A percentile compares a stretch with the other conserved stretches of the same genome.
Conservation (phyloP, 2,888 invertebrate genomes). For the Latheticus oryzae region DNA sequence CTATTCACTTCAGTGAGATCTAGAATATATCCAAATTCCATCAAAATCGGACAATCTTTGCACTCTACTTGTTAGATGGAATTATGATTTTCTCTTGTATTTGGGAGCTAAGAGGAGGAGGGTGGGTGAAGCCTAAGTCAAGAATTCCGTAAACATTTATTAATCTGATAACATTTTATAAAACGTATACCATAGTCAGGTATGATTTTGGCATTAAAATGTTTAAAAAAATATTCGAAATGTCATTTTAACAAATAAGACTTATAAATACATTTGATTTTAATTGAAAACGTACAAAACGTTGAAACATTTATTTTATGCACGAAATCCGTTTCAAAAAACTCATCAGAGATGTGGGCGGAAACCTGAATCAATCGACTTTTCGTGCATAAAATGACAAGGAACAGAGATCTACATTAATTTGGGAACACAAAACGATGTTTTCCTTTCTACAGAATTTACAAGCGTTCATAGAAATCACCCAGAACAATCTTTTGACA, state of each 20-base stretch:
- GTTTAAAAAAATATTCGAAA: constrained; percentile 32
- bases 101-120: too few relatives aligned
- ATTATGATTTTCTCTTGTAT: too few relatives aligned
- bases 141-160: constrained; percentile 29
- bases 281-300: constrained; percentile 25
- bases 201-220: constrained; percentile 30
- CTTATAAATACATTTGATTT: constrained; percentile 6
- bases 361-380: constrained; percentile 7
- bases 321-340: constrained; percentile 3
- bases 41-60: too few relatives aligned
- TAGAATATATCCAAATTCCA: too few relatives aligned
- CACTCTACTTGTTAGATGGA: too few relatives aligned
- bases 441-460: background rate
- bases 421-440: constrained; percentile 3
- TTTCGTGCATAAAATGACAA: background rate
- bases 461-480: constrained; percentile 12
- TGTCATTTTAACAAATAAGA: constrained; percentile 28
- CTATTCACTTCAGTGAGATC: too few relatives aligned
- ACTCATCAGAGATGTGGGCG: constrained; percentile 13
- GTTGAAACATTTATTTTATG: constrained; percentile 3
- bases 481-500: constrained; percentile 1
- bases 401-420: constrained; percentile 4
- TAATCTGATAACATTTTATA: constrained; percentile 33
- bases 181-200: constrained; percentile 29
- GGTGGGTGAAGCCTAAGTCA: too few relatives aligned